Percentiles rank a stretch among this genome's conserved stretches.
phyloP scores from a whole-genome alignment of 2,797 vertebrate species.

The Gouania willdenowi region DNA sequence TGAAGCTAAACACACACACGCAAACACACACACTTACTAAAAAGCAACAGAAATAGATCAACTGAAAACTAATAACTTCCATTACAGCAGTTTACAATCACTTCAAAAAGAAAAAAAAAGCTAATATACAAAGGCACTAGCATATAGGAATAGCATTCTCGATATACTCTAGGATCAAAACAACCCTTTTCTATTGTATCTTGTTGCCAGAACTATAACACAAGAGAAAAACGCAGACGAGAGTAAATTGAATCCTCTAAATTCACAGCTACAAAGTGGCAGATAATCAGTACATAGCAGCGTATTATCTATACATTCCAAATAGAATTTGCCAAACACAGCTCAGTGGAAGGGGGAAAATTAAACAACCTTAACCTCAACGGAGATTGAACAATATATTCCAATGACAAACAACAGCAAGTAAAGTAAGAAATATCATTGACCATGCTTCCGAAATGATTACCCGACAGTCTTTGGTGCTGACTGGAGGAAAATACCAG shows the following conservation, averaged over 20 bases:
- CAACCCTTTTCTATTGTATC: conserved; percentile 83
- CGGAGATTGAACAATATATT: too few relatives aligned
- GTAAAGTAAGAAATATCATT: conserved; percentile 83
- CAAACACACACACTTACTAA: conserved; percentile 26
- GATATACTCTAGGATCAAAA: conserved; percentile 70
- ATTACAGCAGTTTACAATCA: conserved; percentile 98
- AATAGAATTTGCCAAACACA: conserved; percentile 92
- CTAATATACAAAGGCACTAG: conserved; percentile 79
- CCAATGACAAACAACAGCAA: conserved; percentile 78
- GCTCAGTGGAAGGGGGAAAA: conserved; percentile 61
- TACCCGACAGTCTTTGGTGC: conserved; percentile 96
- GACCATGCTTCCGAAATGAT: conserved; percentile 90
- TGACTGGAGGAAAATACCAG: conserved; percentile 63
- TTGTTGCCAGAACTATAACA: conserved; percentile 83
- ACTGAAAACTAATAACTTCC: conserved; percentile 82
- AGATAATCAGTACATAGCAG: conserved; percentile 97
- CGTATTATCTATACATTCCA: conserved; percentile 99
- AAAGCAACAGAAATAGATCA: conserved; percentile 51
- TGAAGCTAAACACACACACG: conserved; percentile 77
- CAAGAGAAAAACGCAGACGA: conserved; percentile 88
- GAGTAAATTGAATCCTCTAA: conserved; percentile 95
- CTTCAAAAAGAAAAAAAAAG: conserved; percentile 94
- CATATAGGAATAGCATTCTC: conserved; percentile 69
- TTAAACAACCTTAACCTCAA: conserved; percentile 89
- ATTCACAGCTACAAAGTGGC: conserved; percentile 99